Conservation (phyloP, 2,113 vertebrate species). For the Dolichotis patagonum region DNA sequence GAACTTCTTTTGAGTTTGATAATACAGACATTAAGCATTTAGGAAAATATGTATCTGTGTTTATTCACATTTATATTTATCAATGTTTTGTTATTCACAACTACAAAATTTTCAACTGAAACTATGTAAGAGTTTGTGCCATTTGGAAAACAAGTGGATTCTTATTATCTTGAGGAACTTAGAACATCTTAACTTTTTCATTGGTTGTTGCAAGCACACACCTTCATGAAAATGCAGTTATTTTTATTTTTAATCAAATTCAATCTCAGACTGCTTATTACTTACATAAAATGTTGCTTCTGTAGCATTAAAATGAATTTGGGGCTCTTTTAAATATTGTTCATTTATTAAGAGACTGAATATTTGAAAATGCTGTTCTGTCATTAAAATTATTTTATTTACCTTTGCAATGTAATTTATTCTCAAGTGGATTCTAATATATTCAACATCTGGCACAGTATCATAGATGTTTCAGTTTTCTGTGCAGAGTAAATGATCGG, state of each 20-base stretch:
- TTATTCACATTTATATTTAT: background rate
- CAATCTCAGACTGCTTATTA: background rate
- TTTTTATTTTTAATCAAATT: conserved; percentile 16
- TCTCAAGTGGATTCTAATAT: background rate
- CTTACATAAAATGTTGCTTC: background rate
- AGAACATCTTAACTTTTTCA: background rate
- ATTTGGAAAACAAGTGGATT: background rate
- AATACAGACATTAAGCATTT: background rate
- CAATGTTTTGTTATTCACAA: background rate
- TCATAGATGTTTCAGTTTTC: background rate
- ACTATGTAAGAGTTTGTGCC: background rate
- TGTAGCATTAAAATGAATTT: background rate
- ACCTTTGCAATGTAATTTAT: background rate
- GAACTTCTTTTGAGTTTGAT: background rate
- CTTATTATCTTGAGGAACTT: background rate
- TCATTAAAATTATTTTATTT: conserved; percentile 59
- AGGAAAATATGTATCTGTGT: background rate
- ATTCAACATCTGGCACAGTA: conserved; percentile 14
- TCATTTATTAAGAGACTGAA: background rate
- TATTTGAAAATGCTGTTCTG: conserved; percentile 23
- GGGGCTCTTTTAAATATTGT: conserved; percentile 1
- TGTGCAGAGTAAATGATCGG: conserved; percentile 19
- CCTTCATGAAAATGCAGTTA: background rate
- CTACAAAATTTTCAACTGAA: background rate
- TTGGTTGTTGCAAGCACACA: background rate